A percentile compares a stretch with the other conserved stretches of the same genome.
Evolutionary conservation across 2,888 invertebrate species (phyloP).

Genomic region (Drosophila prostipennis): DNA sequence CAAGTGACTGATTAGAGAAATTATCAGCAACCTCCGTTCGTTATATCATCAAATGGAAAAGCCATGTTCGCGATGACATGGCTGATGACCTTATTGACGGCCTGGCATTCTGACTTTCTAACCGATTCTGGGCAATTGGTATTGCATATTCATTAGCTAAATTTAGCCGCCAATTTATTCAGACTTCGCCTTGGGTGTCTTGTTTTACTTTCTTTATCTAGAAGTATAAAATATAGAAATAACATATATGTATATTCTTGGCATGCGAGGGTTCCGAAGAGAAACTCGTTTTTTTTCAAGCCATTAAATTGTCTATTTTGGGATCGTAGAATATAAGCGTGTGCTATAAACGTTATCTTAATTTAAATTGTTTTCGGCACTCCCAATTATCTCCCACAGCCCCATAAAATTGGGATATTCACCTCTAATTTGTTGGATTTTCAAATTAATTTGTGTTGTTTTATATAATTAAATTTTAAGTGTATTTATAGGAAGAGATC

Average conservation of each 20-base stretch:
- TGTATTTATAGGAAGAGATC: not conserved
- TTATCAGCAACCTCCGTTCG: conserved; percentile 64
- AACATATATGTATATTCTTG: conserved; percentile 21
- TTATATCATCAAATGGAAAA: conserved; percentile 64
- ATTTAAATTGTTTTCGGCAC: conserved; percentile 26
- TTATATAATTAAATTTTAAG: no score
- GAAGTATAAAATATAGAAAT: conserved; percentile 9
- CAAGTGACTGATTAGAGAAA: conserved; percentile 65
- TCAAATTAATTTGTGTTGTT: no score
- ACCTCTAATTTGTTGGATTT: not conserved
- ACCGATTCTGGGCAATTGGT: conserved; percentile 20
- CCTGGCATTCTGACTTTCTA: conserved; percentile 31
- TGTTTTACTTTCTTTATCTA: conserved; percentile 35
- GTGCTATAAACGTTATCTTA: conserved; percentile 28
- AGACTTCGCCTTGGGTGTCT: conserved; percentile 7
- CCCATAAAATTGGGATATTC: not conserved
- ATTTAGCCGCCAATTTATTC: conserved; percentile 14
- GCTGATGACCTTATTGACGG: conserved; percentile 44
- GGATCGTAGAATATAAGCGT: conserved; percentile 20
- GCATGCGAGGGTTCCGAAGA: conserved; percentile 10
- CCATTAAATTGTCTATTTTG: conserved; percentile 38
- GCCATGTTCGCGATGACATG: conserved; percentile 42
- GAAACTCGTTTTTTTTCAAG: conserved; percentile 36
- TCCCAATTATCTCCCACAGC: conserved; percentile 8
- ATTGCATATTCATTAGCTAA: conserved; percentile 32